Evolutionary conservation across 2,888 invertebrate species (phyloP).

Genomic region (Machimus atricapillus): DNA sequence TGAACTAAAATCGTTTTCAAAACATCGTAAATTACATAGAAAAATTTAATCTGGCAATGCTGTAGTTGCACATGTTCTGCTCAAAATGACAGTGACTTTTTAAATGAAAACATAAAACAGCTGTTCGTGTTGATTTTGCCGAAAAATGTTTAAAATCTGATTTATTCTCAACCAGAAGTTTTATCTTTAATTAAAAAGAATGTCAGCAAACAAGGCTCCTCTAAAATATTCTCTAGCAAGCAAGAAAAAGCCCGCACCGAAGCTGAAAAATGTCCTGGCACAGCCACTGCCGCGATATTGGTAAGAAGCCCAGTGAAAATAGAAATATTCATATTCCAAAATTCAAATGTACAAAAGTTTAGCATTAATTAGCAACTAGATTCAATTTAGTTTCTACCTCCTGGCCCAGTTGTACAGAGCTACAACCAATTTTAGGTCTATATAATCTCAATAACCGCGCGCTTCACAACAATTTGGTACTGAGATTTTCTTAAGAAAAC

Average conservation of each 20-base stretch:
- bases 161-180: not conserved
- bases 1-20: not conserved
- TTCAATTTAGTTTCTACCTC: too few relatives aligned
- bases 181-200: not conserved
- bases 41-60: not conserved
- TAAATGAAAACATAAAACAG: not conserved
- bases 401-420: too few relatives aligned
- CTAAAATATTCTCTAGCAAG: not conserved
- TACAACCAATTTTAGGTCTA: too few relatives aligned
- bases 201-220: not conserved
- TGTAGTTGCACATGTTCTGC: not conserved
- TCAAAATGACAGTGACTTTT: not conserved
- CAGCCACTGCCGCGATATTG: not conserved
- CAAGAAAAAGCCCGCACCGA: not conserved
- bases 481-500: too few relatives aligned
- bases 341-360: too few relatives aligned
- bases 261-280: not conserved
- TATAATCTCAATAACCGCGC: too few relatives aligned
- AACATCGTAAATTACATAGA: not conserved
- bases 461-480: too few relatives aligned
- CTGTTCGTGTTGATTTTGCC: not conserved
- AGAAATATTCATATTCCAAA: too few relatives aligned
- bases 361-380: too few relatives aligned
- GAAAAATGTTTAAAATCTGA: not conserved
- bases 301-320: not conserved